These are phyloP conservation scores for Darevskia nairensis DNA, from an alignment of 2,797 vertebrate species.

Conservation along the genomic window DNA sequence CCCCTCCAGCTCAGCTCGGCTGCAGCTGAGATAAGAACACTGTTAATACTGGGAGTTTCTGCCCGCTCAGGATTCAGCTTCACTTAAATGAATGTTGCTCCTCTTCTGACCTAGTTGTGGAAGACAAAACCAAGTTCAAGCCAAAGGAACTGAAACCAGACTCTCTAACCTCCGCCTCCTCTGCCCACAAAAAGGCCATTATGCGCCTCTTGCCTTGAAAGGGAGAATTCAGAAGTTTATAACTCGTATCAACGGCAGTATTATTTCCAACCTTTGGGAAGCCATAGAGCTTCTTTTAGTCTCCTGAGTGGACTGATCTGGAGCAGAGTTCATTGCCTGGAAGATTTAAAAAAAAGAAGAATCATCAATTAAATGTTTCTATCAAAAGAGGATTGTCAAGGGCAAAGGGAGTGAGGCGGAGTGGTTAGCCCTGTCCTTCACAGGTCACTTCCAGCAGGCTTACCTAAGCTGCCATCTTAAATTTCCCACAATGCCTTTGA, in stretches of 20 bases:
- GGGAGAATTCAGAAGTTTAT: neutral
- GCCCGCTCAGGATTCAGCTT: no score
- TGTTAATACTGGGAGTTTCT: no score
- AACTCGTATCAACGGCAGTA: neutral
- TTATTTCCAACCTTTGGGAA: neutral
- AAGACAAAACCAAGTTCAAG: neutral
- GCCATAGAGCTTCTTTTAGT: neutral
- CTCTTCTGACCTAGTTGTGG: neutral
- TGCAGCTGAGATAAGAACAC: no score
- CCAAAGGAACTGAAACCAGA: neutral
- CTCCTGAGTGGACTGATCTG: neutral
- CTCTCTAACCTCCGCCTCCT: neutral
- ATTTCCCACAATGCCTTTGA: neutral
- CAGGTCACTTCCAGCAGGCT: neutral
- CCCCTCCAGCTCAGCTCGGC: no score
- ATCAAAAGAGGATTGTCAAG: neutral
- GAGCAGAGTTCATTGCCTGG: neutral
- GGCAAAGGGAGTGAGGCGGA: neutral
- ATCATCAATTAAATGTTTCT: neutral
- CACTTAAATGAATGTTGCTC: no score
- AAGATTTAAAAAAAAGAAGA: neutral
- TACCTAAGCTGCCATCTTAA: neutral
- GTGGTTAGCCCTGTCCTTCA: neutral
- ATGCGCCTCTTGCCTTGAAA: neutral
- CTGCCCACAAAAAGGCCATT: neutral